Base-by-base conservation (phyloP, 2,113 vertebrate species). In the Rhipidura dahli region DNA sequence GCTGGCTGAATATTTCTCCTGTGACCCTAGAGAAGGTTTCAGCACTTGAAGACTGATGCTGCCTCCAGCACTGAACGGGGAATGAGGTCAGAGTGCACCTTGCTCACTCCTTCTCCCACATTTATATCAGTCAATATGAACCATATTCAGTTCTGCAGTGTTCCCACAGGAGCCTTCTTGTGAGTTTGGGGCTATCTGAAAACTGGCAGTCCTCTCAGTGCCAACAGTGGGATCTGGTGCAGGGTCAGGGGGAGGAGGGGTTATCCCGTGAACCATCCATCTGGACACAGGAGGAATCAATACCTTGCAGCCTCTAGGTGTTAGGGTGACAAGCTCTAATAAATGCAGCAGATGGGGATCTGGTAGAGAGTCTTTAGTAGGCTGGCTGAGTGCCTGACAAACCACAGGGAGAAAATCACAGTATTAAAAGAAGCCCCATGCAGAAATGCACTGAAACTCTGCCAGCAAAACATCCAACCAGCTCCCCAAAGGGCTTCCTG, bases 351-450 rank as follows among this genome's bases (percentile, higher is more conserved):
- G 96, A 97, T 94, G 94, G 96, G 86, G 78, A 94, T 90, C 69
- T 86, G 64, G 90, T 88, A 37, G 79, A 93, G 94, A 94, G 88
- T 64, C 94, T 97, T 96, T 94, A 94, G 94, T 93, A 84, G 86
- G 83, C 88, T 97, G 96, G 95, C 95, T 56, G 83, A 94, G 69
- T 93, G 96, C 94, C 96, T 96, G 95, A 86, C 49, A 93, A 89
- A 92, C 95, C 94, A 83, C 89, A 91, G 97, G 94, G 89, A 95
- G 57, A 91, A 94, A 95, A 95, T 94, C 86, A 81, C 86, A 90
- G 90, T 72, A 94, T 83, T 96, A 87, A 89, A 96, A 93, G 90
- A 94, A 93, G 42, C 77, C 73, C 90, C 94, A 68, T 2, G 4
- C 78, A 95, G 73, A 93, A 94, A 95, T 3, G 8, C 78, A 49